Conservation (phyloP, 2,797 vertebrate species). For the Margarornis squamiger region DNA sequence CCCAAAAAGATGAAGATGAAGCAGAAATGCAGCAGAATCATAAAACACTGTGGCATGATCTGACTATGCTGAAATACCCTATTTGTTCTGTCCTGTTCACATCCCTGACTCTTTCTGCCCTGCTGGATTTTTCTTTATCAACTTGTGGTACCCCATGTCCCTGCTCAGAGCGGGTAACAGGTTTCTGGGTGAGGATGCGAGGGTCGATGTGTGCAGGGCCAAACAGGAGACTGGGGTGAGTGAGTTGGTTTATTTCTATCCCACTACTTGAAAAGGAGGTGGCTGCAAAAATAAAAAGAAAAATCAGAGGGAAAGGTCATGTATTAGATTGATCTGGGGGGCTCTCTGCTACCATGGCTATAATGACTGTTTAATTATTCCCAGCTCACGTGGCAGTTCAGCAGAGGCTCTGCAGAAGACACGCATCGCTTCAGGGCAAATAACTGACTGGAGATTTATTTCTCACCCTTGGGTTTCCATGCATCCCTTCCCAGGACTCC, state of each 20-base stretch:
- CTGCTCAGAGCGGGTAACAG: background rate
- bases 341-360: background rate
- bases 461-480: constrained; percentile 1
- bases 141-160: background rate
- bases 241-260: background rate
- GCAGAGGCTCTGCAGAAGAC: constrained; percentile 32
- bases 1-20: background rate
- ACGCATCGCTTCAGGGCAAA: background rate
- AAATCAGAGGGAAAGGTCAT: constrained; percentile 50
- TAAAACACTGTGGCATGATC: background rate
- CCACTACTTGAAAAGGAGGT: constrained; percentile 4
- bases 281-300: constrained; percentile 38
- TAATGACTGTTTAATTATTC: constrained; percentile 65
- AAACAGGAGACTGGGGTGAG: background rate
- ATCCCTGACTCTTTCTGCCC: background rate
- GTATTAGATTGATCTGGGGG: constrained; percentile 53
- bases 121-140: background rate
- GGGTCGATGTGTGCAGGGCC: rapidly evolving
- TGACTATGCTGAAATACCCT: background rate
- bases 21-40: background rate
- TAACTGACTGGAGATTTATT: constrained; percentile 50
- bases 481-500: background rate
- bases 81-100: background rate
- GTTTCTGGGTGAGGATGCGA: background rate
- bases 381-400: constrained; percentile 26